Evolutionary conservation across 2,113 vertebrate genomes (phyloP).

Genomic region (Chamaea fasciata): DNA sequence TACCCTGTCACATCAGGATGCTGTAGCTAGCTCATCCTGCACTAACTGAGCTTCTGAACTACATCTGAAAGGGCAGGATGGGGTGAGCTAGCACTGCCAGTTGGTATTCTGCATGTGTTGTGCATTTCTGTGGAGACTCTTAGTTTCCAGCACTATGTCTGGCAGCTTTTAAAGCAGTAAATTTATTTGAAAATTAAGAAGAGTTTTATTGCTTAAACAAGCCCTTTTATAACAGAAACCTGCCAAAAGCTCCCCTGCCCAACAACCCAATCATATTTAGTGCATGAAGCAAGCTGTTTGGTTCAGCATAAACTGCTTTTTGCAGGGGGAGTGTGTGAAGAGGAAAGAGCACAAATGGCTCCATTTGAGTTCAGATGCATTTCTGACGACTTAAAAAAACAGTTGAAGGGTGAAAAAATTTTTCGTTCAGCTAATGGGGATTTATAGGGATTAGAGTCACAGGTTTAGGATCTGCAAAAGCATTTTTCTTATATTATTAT

Average conservation of each 20-base stretch:
- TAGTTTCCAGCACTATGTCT: background rate
- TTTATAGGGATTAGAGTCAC: conserved; percentile 42
- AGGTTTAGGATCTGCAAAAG: conserved; percentile 15
- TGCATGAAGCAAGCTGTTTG: background rate
- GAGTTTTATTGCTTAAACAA: conserved; percentile 8
- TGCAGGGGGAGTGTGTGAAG: background rate
- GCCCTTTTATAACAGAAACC: background rate
- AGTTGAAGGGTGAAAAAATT: conserved; percentile 23
- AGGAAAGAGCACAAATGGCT: background rate
- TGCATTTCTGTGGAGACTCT: background rate
- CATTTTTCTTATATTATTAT: conserved; percentile 5
- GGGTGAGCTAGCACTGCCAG: background rate
- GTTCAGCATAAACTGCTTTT: background rate
- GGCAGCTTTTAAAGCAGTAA: background rate
- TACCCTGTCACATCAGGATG: background rate
- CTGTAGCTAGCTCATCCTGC: background rate
- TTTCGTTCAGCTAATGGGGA: too few species aligned
- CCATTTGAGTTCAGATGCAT: background rate
- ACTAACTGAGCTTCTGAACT: conserved; percentile 11
- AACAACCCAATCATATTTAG: background rate
- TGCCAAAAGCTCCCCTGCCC: background rate
- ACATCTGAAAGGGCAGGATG: background rate
- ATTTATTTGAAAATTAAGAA: conserved; percentile 1
- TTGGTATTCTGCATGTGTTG: background rate
- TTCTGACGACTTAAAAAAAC: background rate